A percentile compares a stretch with the other conserved stretches of the same genome.
Conservation (phyloP, 2,797 vertebrate genomes). For the Cetoscarus ocellatus region DNA sequence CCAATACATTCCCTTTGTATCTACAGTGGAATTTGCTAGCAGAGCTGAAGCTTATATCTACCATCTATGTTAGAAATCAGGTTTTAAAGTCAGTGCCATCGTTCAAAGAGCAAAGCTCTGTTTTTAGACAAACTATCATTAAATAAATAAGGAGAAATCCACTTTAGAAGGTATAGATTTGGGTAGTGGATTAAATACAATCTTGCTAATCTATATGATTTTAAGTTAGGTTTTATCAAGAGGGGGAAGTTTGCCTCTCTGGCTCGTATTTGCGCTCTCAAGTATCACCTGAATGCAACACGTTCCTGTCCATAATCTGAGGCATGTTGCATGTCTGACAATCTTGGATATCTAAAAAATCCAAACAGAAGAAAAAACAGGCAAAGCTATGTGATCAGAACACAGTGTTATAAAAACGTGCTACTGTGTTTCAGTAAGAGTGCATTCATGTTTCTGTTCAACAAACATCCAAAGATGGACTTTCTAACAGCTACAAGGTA, state of each 20-base stretch:
- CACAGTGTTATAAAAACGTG: neutral
- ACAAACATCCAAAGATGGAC: neutral
- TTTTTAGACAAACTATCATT: constrained; percentile 8
- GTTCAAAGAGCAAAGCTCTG: constrained; percentile 19
- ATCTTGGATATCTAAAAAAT: neutral
- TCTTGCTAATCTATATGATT: neutral
- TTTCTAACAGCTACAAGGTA: constrained; percentile 6
- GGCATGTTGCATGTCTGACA: neutral
- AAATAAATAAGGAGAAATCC: constrained; percentile 6
- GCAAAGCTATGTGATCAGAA: neutral
- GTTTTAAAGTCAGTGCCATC: neutral
- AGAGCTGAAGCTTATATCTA: constrained; percentile 4
- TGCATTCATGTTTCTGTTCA: neutral
- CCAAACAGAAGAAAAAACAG: neutral
- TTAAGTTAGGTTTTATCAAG: neutral
- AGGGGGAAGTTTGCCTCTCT: neutral
- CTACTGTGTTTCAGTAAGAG: neutral
- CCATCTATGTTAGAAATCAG: constrained; percentile 23
- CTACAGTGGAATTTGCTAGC: constrained; percentile 15
- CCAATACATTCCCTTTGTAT: constrained; percentile 18
- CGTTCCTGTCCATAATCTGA: neutral
- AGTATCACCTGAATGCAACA: constrained; percentile 9
- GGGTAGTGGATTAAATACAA: neutral
- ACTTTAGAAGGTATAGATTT: neutral
- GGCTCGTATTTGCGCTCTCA: neutral